Percentiles rank a stretch among this genome's conserved stretches.
Evolutionary conservation across 2,797 vertebrate species (phyloP).

Genomic region (Scarus forsteni): DNA sequence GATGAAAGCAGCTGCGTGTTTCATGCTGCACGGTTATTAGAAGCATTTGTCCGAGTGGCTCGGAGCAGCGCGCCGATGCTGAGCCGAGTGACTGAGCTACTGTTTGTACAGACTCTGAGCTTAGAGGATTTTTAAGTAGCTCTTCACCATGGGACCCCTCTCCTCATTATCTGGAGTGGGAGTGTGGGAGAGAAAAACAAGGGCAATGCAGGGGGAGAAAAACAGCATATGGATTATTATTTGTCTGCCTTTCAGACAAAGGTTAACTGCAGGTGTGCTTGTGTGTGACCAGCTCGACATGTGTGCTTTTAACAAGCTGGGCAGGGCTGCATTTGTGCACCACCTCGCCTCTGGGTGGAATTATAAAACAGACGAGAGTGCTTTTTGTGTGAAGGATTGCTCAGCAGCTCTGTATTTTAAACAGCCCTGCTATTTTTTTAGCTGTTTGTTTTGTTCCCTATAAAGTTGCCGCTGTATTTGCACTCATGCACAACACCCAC

Average conservation of each 20-base stretch:
- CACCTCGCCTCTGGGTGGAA: conserved; percentile 18
- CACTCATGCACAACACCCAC: conserved; percentile 1
- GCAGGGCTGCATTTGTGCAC: conserved; percentile 21
- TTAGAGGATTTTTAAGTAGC: conserved; percentile 61
- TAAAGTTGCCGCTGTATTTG: background rate
- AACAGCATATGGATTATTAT: conserved; percentile 50
- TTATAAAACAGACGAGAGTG: conserved; percentile 9
- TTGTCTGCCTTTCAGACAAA: conserved; percentile 48
- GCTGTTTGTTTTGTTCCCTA: conserved; percentile 11
- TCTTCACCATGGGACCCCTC: conserved; percentile 59
- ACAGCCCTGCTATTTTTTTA: background rate
- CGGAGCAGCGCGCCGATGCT: conserved; percentile 20
- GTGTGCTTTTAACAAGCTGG: conserved; percentile 41
- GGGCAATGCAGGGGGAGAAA: conserved; percentile 17
- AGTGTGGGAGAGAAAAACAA: conserved; percentile 56
- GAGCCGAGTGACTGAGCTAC: conserved; percentile 41
- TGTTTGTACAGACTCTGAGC: conserved; percentile 58
- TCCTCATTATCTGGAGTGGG: conserved; percentile 66
- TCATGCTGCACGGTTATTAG: conserved; percentile 25
- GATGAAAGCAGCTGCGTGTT: conserved; percentile 27
- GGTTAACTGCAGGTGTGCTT: conserved; percentile 55
- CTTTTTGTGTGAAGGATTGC: conserved; percentile 14
- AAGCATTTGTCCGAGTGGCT: conserved; percentile 45
- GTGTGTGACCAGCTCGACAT: conserved; percentile 34
- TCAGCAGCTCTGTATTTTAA: conserved; percentile 17